Conservation (phyloP, 2,888 invertebrate species). For the Ceramica pisi region DNA sequence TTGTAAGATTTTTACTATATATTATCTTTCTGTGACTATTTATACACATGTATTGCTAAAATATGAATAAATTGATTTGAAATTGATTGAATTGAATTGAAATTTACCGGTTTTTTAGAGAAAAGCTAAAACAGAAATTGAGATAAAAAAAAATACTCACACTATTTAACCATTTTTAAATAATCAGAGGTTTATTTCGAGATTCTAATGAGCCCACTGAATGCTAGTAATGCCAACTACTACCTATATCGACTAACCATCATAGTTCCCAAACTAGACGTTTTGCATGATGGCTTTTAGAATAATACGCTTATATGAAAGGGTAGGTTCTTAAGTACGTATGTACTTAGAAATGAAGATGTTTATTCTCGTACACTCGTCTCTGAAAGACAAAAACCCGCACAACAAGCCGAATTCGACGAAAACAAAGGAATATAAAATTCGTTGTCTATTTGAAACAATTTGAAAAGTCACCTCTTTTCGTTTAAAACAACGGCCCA, state of each 20-base stretch:
- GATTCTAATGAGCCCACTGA: background rate
- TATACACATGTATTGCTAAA: too few species aligned
- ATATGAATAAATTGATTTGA: too few species aligned
- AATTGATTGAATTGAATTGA: too few species aligned
- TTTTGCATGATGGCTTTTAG: background rate
- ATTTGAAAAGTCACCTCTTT: constrained; percentile 33
- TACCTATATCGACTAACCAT: background rate
- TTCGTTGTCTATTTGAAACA: constrained; percentile 38
- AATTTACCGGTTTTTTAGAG: too few species aligned
- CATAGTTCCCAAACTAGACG: background rate
- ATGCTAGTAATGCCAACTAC: background rate
- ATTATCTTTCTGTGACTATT: too few species aligned
- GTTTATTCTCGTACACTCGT: constrained; percentile 10
- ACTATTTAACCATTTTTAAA: too few species aligned
- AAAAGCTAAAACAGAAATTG: too few species aligned
- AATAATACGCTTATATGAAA: background rate
- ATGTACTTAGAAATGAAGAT: constrained; percentile 5
- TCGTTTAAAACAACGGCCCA: constrained; percentile 28
- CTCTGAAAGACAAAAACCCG: constrained; percentile 7
- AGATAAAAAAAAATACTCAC: too few species aligned
- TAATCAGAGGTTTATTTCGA: too few species aligned
- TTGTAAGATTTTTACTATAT: too few species aligned
- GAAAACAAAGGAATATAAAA: constrained; percentile 21
- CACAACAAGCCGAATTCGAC: constrained; percentile 18
- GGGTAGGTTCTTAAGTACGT: constrained; percentile 3